Percentiles rank a stretch among this genome's conserved stretches.
These are phyloP conservation scores for Gonioctena quinquepunctata DNA, from an alignment of 1,140 invertebrate species.

Conservation along the genomic window DNA sequence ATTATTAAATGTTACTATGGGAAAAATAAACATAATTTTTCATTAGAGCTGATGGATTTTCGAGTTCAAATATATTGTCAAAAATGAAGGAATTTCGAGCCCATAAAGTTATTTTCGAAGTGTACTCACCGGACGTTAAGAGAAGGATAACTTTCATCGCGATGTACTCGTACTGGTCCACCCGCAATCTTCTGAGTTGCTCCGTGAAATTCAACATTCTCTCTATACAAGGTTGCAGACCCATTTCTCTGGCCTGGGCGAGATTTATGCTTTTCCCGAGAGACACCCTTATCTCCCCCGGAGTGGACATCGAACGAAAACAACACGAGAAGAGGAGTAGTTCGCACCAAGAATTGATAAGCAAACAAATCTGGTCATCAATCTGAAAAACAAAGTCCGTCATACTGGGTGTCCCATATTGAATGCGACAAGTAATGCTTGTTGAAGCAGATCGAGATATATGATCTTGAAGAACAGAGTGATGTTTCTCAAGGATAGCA, in stretches of 20 bases:
- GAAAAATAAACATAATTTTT: no score
- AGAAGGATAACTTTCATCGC: conserved; percentile 95
- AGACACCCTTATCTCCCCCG: conserved; percentile 76
- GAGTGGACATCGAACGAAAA: conserved; percentile 83
- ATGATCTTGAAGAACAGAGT: no score
- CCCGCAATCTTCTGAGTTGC: conserved; percentile 82
- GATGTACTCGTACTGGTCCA: conserved; percentile 97
- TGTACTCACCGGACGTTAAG: conserved; percentile 83
- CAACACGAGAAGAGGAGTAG: conserved; percentile 90
- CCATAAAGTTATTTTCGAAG: no score
- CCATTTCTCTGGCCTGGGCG: conserved; percentile 59
- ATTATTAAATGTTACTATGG: no score
- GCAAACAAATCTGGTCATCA: conserved; percentile 93
- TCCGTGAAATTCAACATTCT: conserved; percentile 94
- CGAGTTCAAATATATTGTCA: no score
- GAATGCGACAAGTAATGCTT: no score
- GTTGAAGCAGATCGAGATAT: no score
- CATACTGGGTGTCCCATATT: no score
- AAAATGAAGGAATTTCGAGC: no score
- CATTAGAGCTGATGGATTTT: no score
- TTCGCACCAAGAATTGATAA: conserved; percentile 98
- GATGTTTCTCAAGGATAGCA: no score
- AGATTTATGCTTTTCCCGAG: conserved; percentile 56
- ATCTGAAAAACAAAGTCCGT: conserved; percentile 68
- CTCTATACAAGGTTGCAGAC: conserved; percentile 79